Percentiles rank a stretch among this genome's conserved stretches.
Evolutionary conservation across 2,888 invertebrate genomes (phyloP).

Genomic region (Mesopsocus fuscifrons): DNA sequence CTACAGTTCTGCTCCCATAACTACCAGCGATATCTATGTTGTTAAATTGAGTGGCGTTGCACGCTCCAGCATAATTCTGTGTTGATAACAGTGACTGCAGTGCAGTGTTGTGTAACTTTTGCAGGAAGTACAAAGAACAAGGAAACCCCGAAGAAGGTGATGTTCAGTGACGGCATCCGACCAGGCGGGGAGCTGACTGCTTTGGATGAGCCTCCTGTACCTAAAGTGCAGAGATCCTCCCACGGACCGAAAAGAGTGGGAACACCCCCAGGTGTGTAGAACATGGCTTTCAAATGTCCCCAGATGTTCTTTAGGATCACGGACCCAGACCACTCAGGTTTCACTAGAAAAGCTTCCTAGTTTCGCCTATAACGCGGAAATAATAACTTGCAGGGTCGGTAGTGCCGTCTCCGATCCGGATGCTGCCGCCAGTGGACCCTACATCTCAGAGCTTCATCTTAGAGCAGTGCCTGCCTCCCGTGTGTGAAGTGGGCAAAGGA

Average conservation of each 20-base stretch:
- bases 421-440: slow-evolving; percentile 34
- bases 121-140: slow-evolving; percentile 18
- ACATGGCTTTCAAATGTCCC: too few species aligned
- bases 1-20: too few species aligned
- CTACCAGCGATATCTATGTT: too few species aligned
- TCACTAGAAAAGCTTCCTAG: too few species aligned
- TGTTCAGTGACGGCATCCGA: slow-evolving; percentile 77
- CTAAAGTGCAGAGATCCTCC: slow-evolving; percentile 23
- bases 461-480: slow-evolving; percentile 25
- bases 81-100: too few species aligned
- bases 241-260: slow-evolving; percentile 22
- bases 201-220: slow-evolving; percentile 43
- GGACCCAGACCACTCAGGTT: too few species aligned
- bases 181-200: slow-evolving; percentile 74
- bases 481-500: slow-evolving; percentile 18
- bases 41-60: too few species aligned
- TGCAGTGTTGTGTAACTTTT: slow-evolving; percentile 3
- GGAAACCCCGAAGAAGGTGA: slow-evolving; percentile 31
- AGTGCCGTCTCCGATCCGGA: neutral
- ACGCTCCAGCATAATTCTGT: too few species aligned
- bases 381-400: slow-evolving; percentile 1
- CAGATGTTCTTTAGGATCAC: too few species aligned
- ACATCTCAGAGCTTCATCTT: slow-evolving; percentile 34
- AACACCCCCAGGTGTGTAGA: slow-evolving; percentile 20
- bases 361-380: too few species aligned